A percentile compares a stretch with the other conserved stretches of the same genome.
Evolutionary conservation across 2,888 invertebrate species (phyloP).

Genomic region (Pachydiplax longipennis): DNA sequence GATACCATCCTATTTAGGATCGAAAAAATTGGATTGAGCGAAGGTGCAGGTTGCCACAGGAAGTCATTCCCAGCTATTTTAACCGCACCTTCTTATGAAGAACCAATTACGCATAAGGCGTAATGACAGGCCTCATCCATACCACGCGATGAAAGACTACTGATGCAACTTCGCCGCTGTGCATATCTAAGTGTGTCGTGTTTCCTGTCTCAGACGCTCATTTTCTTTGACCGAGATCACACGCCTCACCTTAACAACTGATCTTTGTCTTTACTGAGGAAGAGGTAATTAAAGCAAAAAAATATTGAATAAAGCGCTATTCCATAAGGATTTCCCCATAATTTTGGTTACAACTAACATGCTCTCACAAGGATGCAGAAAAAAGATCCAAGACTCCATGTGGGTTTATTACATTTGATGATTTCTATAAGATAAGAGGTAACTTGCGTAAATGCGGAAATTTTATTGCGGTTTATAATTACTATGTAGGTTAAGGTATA

Average conservation of each 20-base stretch:
- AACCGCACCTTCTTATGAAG: neutral
- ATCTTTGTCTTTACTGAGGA: neutral
- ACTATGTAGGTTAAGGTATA: no score
- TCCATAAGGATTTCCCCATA: no score
- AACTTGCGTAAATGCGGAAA: no score
- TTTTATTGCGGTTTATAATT: no score
- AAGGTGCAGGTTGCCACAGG: neutral
- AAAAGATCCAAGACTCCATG: no score
- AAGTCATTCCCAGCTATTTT: neutral
- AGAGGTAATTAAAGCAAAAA: neutral
- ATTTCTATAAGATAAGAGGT: no score
- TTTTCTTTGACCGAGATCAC: neutral
- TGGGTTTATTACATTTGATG: no score
- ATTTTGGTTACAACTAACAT: no score
- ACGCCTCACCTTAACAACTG: no score
- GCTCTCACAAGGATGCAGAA: no score
- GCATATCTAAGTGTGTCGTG: neutral
- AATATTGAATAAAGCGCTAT: neutral
- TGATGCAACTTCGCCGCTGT: neutral
- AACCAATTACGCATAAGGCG: neutral
- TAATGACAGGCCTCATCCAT: neutral
- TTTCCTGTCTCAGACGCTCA: neutral
- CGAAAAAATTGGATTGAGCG: neutral
- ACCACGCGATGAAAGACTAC: neutral
- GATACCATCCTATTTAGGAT: neutral